Evolutionary conservation across 2,113 vertebrate genomes (phyloP).

Genomic region (Pholis gunnellus): DNA sequence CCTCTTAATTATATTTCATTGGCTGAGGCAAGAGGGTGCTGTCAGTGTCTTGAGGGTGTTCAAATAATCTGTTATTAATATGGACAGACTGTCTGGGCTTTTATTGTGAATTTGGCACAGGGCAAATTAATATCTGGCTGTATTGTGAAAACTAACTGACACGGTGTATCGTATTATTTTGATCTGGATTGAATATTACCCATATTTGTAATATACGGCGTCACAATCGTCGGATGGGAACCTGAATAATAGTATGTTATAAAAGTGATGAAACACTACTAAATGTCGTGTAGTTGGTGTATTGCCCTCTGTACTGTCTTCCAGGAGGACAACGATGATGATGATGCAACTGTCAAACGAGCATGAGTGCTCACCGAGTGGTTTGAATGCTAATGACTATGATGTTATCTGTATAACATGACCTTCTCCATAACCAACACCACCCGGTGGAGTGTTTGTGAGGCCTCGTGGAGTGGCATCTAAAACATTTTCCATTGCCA

Average conservation of each 20-base stretch:
- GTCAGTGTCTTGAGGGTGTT: constrained; percentile 60
- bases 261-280: constrained; percentile 2
- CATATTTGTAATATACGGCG: constrained; percentile 6
- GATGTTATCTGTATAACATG: constrained; percentile 46
- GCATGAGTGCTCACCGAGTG: constrained; percentile 51
- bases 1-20: constrained; percentile 80
- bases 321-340: constrained; percentile 8
- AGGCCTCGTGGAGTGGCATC: constrained; percentile 53
- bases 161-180: constrained; percentile 16
- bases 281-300: not conserved
- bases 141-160: constrained; percentile 27
- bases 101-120: constrained; percentile 42
- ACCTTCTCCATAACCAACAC: constrained; percentile 65
- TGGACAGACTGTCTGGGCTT: constrained; percentile 48
- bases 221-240: not conserved
- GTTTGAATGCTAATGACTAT: constrained; percentile 49
- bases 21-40: constrained; percentile 64
- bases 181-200: constrained; percentile 17
- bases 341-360: constrained; percentile 48
- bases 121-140: constrained; percentile 33
- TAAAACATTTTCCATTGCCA: constrained; percentile 49
- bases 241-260: not conserved
- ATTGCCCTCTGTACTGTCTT: not conserved
- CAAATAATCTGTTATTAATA: constrained; percentile 69
- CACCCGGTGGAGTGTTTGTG: constrained; percentile 59